Evolutionary conservation across 2,797 vertebrate species (phyloP), one percentile per base, ranked within the genome.

Genomic region (Fistularia commersonii): DNA sequence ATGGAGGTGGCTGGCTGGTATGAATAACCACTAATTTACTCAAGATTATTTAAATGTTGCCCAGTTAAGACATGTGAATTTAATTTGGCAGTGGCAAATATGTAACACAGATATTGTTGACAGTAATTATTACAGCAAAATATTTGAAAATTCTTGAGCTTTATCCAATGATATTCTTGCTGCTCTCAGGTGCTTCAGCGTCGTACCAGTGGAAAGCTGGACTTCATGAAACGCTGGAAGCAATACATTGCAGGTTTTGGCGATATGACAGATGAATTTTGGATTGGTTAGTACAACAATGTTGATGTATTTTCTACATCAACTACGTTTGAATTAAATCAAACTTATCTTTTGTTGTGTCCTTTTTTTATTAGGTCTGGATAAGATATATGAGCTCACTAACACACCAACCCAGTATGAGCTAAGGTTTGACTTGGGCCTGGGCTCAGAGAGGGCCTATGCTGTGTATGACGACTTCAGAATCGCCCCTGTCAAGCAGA

Each of bases 201-300:
- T 49, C 84, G 90, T 43, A 92, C 71, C 66, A 88, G 49, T 0
- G 94, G 94, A 0, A 87, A 88, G 67, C 37, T 95, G 78, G 93
- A 95, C 80, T 98, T 98, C 61, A 92, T 93, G 88, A 95, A 91
- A 66, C 88, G 89, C 41, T 96, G 93, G 94, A 90, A 83, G 76
- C 91, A 91, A 61, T 95, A 95, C 1, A 81, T 90, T 7, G 89
- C 93, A 61, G 93, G 93, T 46, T 98, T 96, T 75, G 94, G 94
- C 67, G 87, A 94, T 66, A 77, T 91, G 72, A 88, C 78, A 8
- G 92, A 91, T 4, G 93, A 97, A 69, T 97, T 96, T 65, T 96
- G 94, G 92, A 88, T 96, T 13, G 93, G 94, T 96, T 82, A 58
- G 82, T 34, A 9, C 36, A 34, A 23, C 32, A 45, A 8, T 47